These are phyloP conservation scores for Steinernema scapterisci DNA, from an alignment of 2,888 invertebrate species.

Conservation along the genomic window DNA sequence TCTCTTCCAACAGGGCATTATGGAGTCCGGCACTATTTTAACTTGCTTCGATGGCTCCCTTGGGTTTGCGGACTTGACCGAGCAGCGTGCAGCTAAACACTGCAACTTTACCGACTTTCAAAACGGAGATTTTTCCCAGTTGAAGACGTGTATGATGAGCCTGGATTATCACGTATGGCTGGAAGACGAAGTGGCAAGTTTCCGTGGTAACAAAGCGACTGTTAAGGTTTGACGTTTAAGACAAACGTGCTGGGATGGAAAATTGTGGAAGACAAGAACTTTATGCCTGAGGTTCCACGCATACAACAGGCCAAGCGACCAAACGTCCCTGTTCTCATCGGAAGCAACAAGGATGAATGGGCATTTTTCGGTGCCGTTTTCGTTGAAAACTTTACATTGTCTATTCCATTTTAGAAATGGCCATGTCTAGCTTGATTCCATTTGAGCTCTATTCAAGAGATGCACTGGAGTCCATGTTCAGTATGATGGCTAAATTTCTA, in stretches of 20 bases:
- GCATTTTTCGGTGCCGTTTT: background rate
- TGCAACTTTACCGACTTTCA: conserved; percentile 49
- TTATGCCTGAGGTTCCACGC: conserved; percentile 50
- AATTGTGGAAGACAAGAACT: conserved; percentile 54
- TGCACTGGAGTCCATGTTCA: background rate
- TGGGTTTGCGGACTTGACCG: conserved; percentile 12
- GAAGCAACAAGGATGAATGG: conserved; percentile 54
- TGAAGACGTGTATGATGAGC: conserved; percentile 50
- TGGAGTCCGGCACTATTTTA: conserved; percentile 53
- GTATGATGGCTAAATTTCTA: background rate
- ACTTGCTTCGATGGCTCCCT: conserved; percentile 53
- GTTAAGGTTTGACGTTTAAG: conserved; percentile 33
- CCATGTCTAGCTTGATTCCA: background rate
- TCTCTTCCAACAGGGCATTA: conserved; percentile 58
- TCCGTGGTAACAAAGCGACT: too few relatives aligned
- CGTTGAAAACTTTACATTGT: background rate
- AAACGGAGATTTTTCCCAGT: conserved; percentile 42
- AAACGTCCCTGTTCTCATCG: conserved; percentile 55
- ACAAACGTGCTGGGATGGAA: conserved; percentile 49
- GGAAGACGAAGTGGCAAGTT: background rate
- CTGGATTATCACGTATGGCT: conserved; percentile 44
- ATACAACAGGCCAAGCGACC: conserved; percentile 42
- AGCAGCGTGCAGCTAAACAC: background rate
- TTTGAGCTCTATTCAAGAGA: background rate
- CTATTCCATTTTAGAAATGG: background rate